phyloP scores from a whole-genome alignment of 2,888 invertebrate genomes.

The Ochropacha duplaris region DNA sequence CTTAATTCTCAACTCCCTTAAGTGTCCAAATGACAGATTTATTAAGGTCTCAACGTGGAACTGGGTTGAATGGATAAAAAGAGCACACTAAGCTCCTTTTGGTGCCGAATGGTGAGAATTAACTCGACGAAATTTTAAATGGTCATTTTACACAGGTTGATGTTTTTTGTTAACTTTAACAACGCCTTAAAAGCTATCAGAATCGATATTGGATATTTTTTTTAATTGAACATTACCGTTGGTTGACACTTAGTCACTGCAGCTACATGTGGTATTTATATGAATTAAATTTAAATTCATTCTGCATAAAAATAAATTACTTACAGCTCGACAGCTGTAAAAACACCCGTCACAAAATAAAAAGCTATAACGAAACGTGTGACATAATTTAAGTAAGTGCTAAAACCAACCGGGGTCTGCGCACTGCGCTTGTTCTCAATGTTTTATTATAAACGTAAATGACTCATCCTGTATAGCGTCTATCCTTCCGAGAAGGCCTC shows the following conservation, averaged over 20 bases:
- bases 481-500: constrained; percentile 56
- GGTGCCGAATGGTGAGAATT: constrained; percentile 50
- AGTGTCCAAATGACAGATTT: constrained; percentile 64
- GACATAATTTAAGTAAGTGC: not conserved
- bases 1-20: constrained; percentile 48
- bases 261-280: no score
- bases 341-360: not conserved
- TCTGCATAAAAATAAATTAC: not conserved
- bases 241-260: no score
- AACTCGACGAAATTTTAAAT: constrained; percentile 50
- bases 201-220: not conserved
- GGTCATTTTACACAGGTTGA: constrained; percentile 47
- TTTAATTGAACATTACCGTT: no score
- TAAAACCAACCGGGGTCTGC: not conserved
- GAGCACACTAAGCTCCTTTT: constrained; percentile 41
- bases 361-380: not conserved
- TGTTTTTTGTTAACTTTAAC: constrained; percentile 31
- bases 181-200: not conserved
- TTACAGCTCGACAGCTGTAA: not conserved
- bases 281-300: not conserved
- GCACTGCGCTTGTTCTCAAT: not conserved
- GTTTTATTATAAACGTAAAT: constrained; percentile 15
- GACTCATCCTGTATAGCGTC: constrained; percentile 38
- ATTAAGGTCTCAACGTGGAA: constrained; percentile 56
- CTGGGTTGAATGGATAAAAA: constrained; percentile 46